Evolutionary conservation across 2,113 vertebrate genomes (phyloP), one percentile per base, ranked within the genome.

Genomic region (Lonchura striata): DNA sequence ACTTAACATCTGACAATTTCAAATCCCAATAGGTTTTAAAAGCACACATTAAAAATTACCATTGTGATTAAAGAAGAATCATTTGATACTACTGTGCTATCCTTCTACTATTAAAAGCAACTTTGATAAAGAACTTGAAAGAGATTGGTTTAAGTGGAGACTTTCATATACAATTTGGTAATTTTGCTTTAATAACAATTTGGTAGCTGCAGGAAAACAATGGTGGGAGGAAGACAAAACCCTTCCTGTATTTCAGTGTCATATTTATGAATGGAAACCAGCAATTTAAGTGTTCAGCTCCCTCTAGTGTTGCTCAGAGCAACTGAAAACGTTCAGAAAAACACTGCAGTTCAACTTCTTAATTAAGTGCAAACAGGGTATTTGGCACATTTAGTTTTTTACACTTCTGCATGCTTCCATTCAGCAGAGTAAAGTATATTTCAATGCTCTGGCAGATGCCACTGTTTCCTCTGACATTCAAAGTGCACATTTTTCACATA

Each of bases 231-330:
- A 76, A 77, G 44, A 79, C 18, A 72, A 91, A 81, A 66, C 6
- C 15, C 33, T 21, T 31, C 27, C 24, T 24, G 13, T 17, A 56
- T 49, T 18, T 54, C 46, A 52, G 16, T 8, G 20, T 5, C 2
- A 4, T 10, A 70, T 46, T 80, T 54, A 66, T 74, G 76, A 82
- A 94, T 1, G 10, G 72, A 60, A 66, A 86, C 4, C 0, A 4
- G 28, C 44, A 92, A 71, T 47, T 65, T n/a, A 74, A 71, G 72
- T n/a, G 56, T 64, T 91, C 81, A 42, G 94, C 94, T 94, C 96
- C 94, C 96, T 93, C 96, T 96, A 82, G 92, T 27, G 96, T 91
- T 64, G 22, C 82, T 68, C 41, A 64, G n/a, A 91, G 49, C 64
- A 64, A 82, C 33, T n/a, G 37, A 75, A 88, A 81, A 28, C 0